These are phyloP conservation scores for Dicyrtoma fusca DNA, from an alignment of 2,888 invertebrate species.

Conservation along the genomic window DNA sequence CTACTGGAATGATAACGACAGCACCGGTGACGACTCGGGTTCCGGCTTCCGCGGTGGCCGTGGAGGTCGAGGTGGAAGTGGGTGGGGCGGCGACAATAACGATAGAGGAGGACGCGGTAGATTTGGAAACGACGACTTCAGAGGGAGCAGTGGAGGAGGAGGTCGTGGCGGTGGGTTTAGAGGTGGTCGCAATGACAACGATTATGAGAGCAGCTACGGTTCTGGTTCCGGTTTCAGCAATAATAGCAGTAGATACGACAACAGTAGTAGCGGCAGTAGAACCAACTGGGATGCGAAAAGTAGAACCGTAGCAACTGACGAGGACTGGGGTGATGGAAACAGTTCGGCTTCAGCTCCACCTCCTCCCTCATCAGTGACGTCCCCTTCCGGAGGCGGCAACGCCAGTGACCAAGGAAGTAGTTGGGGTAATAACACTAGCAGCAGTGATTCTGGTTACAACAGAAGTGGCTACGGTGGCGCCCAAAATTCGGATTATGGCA, in stretches of 20 bases:
- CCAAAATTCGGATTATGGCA: neutral
- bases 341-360: neutral
- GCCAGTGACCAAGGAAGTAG: neutral
- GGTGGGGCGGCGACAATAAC: neutral
- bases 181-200: neutral
- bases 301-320: constrained; percentile 8
- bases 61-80: neutral
- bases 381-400: neutral
- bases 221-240: neutral
- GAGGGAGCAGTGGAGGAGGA: neutral
- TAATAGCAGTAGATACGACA: no score
- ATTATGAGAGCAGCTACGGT: neutral
- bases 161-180: neutral
- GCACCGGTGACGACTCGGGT: neutral
- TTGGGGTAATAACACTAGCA: neutral
- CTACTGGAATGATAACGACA: neutral
- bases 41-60: neutral
- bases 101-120: neutral
- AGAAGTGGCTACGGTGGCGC: neutral
- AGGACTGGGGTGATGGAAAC: constrained; percentile 18
- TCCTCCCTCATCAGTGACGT: neutral
- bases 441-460: neutral
- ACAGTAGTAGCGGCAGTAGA: no score
- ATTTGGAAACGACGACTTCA: neutral
- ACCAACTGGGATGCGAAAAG: no score